A percentile compares a stretch with the other conserved stretches of the same genome.
Conservation (phyloP, 1,140 invertebrate genomes). For the Heliothis subflexa region DNA sequence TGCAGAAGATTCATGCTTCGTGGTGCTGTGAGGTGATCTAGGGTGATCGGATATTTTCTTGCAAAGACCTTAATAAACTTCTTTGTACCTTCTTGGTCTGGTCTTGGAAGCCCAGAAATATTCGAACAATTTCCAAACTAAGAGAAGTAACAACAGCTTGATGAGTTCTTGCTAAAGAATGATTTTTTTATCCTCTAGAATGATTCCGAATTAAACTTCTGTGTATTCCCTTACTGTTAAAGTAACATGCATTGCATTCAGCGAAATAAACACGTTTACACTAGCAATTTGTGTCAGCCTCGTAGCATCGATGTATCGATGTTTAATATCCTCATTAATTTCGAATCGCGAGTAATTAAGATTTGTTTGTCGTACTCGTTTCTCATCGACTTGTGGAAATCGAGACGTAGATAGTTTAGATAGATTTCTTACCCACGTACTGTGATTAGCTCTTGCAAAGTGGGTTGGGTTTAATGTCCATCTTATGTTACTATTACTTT, state of each 20-base stretch:
- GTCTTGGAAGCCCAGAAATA: too few relatives aligned
- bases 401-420: neutral
- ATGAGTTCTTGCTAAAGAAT: too few relatives aligned
- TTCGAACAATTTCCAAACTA: too few relatives aligned
- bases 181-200: too few relatives aligned
- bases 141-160: too few relatives aligned
- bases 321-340: slow-evolving; percentile 24
- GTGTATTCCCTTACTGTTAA: neutral
- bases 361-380: neutral
- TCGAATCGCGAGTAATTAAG: slow-evolving; percentile 22
- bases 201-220: neutral
- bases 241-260: slow-evolving; percentile 7
- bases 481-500: neutral
- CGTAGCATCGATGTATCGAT: slow-evolving; percentile 19
- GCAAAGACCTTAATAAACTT: too few relatives aligned
- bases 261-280: slow-evolving; percentile 27
- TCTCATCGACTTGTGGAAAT: slow-evolving; percentile 5
- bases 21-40: too few relatives aligned
- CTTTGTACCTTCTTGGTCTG: too few relatives aligned
- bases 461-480: neutral
- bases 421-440: neutral
- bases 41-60: too few relatives aligned
- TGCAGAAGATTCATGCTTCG: neutral
- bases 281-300: slow-evolving; percentile 21
- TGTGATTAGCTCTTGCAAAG: neutral